Base-by-base conservation (phyloP, 2,888 invertebrate species). In the Oscheius sp. region DNA sequence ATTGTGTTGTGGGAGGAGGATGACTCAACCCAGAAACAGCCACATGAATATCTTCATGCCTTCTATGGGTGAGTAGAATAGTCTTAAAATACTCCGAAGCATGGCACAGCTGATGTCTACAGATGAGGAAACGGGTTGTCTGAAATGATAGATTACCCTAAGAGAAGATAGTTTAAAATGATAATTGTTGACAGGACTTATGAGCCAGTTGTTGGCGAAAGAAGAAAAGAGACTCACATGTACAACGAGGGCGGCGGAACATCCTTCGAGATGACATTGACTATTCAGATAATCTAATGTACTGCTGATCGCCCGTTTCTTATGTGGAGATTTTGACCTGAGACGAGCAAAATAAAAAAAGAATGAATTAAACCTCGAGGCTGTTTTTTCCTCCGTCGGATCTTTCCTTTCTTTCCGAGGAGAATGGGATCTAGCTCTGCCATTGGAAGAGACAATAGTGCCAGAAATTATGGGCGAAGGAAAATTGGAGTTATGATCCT, bases 41-140 rank as follows among this genome's bases (percentile, higher is more conserved):
- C 24, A 73, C 76, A 59, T 70, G 54, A 51, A 70, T 61, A 51
- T 74, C 77, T 32, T 77, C 72, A 54, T 70, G 68, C 17, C 59
- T 57, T 22, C 68, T 50, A 9, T 69, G 67, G 22, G 67, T 68
- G 8, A 54, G 28, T 14, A 74, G 59, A n/a, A 85, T 72, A 5
- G 82, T 75, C 49, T 82, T 78, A 70, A 85, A 85, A 56, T 80
- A 85, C 26, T 83, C 81, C 26, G 80, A 80, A 12, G 82, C 82
- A 61, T 85, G 85, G 8, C 82, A 76, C 20, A 85, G 71, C 64
- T 85, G 85, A 68, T 85, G 85, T 20, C 82, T 80, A 69, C 85
- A 85, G 6, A 84, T 73, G 45, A 82, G 73, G 66, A 85, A 85
- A n/a, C 80, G 71, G 1, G 82, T 77, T 14, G 82, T 79, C 82